Evolutionary conservation across 1,140 invertebrate genomes (phyloP).

Genomic region (Pachypeltis micranthus): DNA sequence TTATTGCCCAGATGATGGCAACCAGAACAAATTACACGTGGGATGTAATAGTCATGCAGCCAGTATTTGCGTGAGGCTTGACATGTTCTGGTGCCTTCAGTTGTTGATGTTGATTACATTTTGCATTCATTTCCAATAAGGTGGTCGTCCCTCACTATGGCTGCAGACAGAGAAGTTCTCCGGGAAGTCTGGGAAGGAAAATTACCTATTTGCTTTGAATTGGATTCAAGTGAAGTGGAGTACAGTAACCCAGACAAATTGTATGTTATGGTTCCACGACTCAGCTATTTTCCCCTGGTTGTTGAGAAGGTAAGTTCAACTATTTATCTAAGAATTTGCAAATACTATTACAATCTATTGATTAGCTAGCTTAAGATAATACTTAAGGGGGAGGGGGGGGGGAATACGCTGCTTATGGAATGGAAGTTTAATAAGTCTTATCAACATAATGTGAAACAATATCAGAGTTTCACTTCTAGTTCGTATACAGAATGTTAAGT

Average conservation of each 20-base stretch:
- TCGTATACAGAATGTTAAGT: no score
- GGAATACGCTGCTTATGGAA: background rate
- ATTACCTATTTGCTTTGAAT: slow-evolving; percentile 78
- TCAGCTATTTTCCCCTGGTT: slow-evolving; percentile 91
- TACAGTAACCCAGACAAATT: slow-evolving; percentile 82
- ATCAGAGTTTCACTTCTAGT: no score
- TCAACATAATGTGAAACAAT: slow-evolving; percentile 6
- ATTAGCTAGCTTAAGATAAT: background rate
- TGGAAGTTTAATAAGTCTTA: background rate
- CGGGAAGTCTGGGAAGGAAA: slow-evolving; percentile 92
- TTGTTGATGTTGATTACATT: no score
- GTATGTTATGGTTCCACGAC: slow-evolving; percentile 87
- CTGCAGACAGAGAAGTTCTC: slow-evolving; percentile 82
- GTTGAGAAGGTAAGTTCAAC: slow-evolving; percentile 92
- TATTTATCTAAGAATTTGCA: no score
- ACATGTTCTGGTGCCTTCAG: no score
- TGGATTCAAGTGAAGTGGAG: slow-evolving; percentile 76
- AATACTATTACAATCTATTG: background rate
- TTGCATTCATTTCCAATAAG: no score
- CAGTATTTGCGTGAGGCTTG: no score
- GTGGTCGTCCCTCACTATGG: slow-evolving; percentile 48
- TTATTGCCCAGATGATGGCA: no score
- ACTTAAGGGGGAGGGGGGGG: background rate
- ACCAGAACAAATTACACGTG: no score
- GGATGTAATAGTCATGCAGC: no score